Evolutionary conservation across 1,140 invertebrate species (phyloP).

Genomic region (Venustaconcha ellipsiformis): DNA sequence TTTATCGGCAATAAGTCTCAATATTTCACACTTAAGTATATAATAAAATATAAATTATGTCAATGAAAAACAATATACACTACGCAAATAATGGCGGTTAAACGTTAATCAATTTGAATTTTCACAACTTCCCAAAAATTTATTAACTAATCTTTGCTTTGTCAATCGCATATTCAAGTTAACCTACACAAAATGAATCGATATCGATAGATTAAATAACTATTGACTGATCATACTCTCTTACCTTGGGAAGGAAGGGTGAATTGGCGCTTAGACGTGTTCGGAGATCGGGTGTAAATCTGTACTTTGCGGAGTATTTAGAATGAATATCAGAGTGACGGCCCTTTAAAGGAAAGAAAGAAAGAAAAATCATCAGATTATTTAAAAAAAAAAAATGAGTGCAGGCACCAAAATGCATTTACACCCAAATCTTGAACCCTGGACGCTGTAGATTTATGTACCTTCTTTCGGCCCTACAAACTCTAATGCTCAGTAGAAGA

Average conservation of each 20-base stretch:
- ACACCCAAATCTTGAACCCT: no score
- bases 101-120: neutral
- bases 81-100: neutral
- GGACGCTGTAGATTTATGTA: no score
- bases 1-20: no score
- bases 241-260: conserved; percentile 59
- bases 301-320: conserved; percentile 54
- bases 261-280: conserved; percentile 52
- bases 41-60: no score
- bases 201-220: neutral
- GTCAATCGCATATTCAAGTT: neutral
- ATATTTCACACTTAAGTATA: no score
- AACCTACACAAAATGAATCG: neutral
- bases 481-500: no score
- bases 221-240: neutral
- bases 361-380: conserved; percentile 2
- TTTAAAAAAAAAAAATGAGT: neutral
- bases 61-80: no score
- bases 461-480: no score
- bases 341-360: conserved; percentile 25
- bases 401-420: no score
- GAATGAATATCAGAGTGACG: conserved; percentile 33
- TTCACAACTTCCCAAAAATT: neutral
- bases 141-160: neutral
- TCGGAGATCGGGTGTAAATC: conserved; percentile 46